Evolutionary conservation across 2,888 invertebrate genomes (phyloP), one percentile per base, ranked within the genome.

Genomic region (Scaptomyza polygonia): DNA sequence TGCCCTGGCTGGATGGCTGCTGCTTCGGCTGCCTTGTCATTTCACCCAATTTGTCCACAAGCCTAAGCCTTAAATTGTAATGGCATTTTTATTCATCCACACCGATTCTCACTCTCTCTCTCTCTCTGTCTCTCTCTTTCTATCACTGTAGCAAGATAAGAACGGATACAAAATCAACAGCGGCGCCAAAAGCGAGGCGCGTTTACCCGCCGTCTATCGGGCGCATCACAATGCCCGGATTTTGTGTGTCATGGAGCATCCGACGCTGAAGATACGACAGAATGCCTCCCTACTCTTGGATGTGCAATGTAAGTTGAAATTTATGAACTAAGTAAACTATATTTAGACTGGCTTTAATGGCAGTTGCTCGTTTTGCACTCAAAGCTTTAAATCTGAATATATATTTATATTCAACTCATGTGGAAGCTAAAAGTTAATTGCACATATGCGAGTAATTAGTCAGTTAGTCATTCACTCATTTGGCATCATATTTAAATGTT

Each of bases 161-260:
- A 88, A 88, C 58, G 81, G 88, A 44, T 92, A 92, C 64, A 92
- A 91, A 89, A 91, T 92, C 66, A 92, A 92, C 85, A 88, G 92
- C 39, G 93, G 93, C 25, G 93, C 93, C 32, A 92, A 93, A 77
- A 95, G 94, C 88, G 94, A 95, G 85, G 93, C 96, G 73, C 93
- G 95, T 90, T 92, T 96, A 88, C 93, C 95, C 91, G 93, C 95
- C 66, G 96, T 97, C 45, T 94, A 96, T 69, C 93, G 97, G 40
- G 96, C 96, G 67, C 95, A 97, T 88, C 97, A 97, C 93, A 97
- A 97, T 92, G 96, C 96, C 43, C 95, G 96, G 55, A 94, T 97
- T 67, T 93, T 95, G 72, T 97, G 97, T 90, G 94, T 95, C 74
- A 96, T 97, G 74, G 93, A 94, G 71, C 97, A 97, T 89, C 93